A percentile compares a stretch with the other conserved stretches of the same genome.
Evolutionary conservation across 2,888 invertebrate genomes (phyloP).

Genomic region (Strigamia crassipes): DNA sequence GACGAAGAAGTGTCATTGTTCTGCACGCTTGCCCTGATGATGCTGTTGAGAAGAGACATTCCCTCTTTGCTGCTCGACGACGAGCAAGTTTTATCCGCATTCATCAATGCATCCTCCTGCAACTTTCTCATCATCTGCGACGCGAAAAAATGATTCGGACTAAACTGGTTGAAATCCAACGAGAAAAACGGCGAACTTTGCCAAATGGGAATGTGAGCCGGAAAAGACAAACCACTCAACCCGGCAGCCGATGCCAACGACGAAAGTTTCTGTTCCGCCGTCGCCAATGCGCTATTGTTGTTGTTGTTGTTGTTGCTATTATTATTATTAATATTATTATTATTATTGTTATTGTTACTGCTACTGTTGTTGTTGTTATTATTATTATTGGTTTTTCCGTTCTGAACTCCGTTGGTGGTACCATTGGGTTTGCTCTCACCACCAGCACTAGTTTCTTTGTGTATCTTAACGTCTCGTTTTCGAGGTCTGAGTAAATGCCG

Average conservation of each 20-base stretch:
- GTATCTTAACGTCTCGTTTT: slow-evolving; percentile 77
- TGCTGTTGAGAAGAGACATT: slow-evolving; percentile 45
- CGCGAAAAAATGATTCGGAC: slow-evolving; percentile 49
- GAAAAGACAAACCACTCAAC: slow-evolving; percentile 36
- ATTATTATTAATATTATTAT: no score
- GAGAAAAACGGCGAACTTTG: slow-evolving; percentile 46
- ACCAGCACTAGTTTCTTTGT: not conserved
- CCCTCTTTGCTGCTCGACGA: not conserved
- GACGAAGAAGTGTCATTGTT: not conserved
- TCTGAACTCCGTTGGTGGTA: slow-evolving; percentile 26
- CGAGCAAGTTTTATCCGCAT: slow-evolving; percentile 33
- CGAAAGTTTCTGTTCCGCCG: not conserved
- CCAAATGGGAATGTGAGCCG: slow-evolving; percentile 47
- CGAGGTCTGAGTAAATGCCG: slow-evolving; percentile 88
- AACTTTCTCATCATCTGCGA: slow-evolving; percentile 51
- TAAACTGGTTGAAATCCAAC: slow-evolving; percentile 48
- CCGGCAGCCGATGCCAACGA: slow-evolving; percentile 29
- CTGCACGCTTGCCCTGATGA: slow-evolving; percentile 43
- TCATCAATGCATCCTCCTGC: slow-evolving; percentile 49
- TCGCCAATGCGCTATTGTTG: slow-evolving; percentile 19
- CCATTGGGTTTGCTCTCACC: not conserved
- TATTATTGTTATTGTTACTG: not conserved
- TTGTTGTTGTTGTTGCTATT: slow-evolving; percentile 34
- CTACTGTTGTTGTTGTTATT: slow-evolving; percentile 43
- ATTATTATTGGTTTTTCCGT: not conserved